These are phyloP conservation scores for Galaxea fascicularis DNA, from an alignment of 92 coral and sea anemone species.

Conservation along the genomic window DNA sequence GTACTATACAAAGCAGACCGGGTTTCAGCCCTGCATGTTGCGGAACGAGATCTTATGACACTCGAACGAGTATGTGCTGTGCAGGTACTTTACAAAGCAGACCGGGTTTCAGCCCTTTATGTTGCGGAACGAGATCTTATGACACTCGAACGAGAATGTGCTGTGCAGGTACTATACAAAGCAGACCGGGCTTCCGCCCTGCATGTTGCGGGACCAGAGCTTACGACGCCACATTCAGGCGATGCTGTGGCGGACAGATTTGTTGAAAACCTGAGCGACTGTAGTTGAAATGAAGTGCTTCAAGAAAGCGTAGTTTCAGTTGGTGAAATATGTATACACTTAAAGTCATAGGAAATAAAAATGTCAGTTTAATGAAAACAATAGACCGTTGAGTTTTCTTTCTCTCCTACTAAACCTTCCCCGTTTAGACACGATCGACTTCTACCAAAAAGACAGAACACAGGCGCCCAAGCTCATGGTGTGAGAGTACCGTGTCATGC, in stretches of 20 bases:
- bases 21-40: neutral
- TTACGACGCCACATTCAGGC: neutral
- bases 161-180: neutral
- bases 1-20: neutral
- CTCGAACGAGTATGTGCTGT: neutral
- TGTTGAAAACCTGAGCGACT: neutral
- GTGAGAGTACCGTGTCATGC: too few species aligned
- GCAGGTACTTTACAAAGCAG: neutral
- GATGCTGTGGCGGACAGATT: neutral
- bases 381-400: too few species aligned
- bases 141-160: neutral
- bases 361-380: too few species aligned
- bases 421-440: too few species aligned
- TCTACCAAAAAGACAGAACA: too few species aligned
- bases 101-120: neutral
- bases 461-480: too few species aligned
- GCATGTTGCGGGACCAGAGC: neutral
- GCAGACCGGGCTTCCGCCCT: neutral
- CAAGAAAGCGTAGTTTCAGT: too few species aligned
- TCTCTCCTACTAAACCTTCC: too few species aligned
- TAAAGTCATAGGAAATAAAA: too few species aligned
- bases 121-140: neutral
- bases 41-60: neutral
- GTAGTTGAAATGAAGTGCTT: neutral
- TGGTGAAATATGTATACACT: too few species aligned